Conservation (phyloP, 2,888 invertebrate species). For the Anthophora plumipes region DNA sequence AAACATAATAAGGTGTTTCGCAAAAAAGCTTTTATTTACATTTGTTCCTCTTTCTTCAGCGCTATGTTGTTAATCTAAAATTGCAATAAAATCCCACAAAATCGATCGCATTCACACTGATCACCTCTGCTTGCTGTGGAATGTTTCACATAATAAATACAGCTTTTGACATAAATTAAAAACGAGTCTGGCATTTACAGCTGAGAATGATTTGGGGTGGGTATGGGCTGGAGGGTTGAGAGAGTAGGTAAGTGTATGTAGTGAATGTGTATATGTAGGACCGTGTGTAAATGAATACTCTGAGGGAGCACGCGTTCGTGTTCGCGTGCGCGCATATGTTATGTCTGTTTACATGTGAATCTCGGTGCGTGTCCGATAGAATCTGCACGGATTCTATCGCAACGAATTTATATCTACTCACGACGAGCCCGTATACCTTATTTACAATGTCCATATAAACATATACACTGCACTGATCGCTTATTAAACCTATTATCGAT, state of each 20-base stretch:
- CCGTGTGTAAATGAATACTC: neutral
- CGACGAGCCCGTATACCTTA: constrained; percentile 77
- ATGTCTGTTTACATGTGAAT: constrained; percentile 44
- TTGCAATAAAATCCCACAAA: constrained; percentile 73
- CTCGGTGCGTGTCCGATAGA: constrained; percentile 53
- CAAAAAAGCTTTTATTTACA: constrained; percentile 76
- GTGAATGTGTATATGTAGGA: neutral
- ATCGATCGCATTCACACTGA: constrained; percentile 67
- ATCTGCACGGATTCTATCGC: constrained; percentile 59
- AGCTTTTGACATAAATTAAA: constrained; percentile 71
- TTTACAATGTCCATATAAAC: constrained; percentile 81
- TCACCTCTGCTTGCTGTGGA: constrained; percentile 64
- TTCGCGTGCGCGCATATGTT: neutral
- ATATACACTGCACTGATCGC: constrained; percentile 74
- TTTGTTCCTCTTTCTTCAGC: constrained; percentile 70
- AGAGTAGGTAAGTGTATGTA: neutral
- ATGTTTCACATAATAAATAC: constrained; percentile 75
- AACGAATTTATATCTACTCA: constrained; percentile 66
- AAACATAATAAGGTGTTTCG: constrained; percentile 61
- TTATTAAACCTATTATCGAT: constrained; percentile 66
- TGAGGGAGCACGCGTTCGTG: too few species aligned
- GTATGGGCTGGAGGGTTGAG: constrained; percentile 1
- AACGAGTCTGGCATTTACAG: constrained; percentile 71
- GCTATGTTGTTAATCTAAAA: constrained; percentile 70
- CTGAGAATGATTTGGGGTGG: constrained; percentile 33